Base-by-base conservation (phyloP, 2,888 invertebrate species). In the Andrena praecox region DNA sequence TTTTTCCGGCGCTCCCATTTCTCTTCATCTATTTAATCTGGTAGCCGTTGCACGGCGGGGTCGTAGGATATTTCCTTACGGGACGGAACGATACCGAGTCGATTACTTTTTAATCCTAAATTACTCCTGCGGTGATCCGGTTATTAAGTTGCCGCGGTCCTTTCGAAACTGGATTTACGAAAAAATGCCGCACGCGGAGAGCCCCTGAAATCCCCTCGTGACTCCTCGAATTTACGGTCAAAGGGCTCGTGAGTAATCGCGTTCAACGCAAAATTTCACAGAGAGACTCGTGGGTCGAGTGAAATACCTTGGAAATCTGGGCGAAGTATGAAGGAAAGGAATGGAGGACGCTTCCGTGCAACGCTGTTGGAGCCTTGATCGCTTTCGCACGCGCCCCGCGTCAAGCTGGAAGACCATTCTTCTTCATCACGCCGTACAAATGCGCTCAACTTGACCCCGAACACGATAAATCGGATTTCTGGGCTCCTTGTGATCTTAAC, bases 21-120 rank as follows among this genome's bases (percentile, higher is more conserved):
- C 69, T 80, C 78, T 77, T 76, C 77, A 70, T 77, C 60, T 31
- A 31, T 69, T 77, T 86, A 83, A 86, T 86, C 79, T 78, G 66
- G 71, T 48, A 59, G 70, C 33, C 48, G 56, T 66, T 16, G 54
- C 76, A 60, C 54, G 59, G 74, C 60, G 31, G 69, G 42, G 60
- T 78, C 74, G 76, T 24, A 70, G 75, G 60, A 77, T 67, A 79
- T 80, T 84, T 82, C 60, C 77, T 82, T 85, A 79, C 74, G 64
- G 52, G 31, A 78, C 33, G 52, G 24, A 52, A 71, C 67, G 75
- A 74, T 79, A 85, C 71, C 83, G 72, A 71, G 80, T 89, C 87
- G 85, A 89, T 89, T 88, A 89, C 85, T 85, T 89, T 86, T 85
- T 87, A 87, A 86, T 90, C 86, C 86, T 84, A 85, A 89, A 88